phyloP scores from a whole-genome alignment of 2,113 vertebrate genomes.

The Hepsetus odoe region DNA sequence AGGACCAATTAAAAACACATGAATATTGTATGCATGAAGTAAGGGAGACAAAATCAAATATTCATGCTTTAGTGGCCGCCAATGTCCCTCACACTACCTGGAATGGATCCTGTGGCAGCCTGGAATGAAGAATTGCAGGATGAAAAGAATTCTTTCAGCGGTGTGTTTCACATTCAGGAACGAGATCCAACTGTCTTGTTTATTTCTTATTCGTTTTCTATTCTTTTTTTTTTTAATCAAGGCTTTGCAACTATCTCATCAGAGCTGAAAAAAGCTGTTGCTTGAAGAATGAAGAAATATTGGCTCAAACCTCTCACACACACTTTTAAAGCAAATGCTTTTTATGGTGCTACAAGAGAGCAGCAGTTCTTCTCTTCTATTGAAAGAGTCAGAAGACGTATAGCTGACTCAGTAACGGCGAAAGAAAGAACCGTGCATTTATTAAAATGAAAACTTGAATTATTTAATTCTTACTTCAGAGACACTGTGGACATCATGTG shows the following conservation, averaged over 20 bases:
- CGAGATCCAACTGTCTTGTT: background rate
- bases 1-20: conserved; percentile 11
- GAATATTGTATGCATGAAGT: background rate
- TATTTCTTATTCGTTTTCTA: background rate
- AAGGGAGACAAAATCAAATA: background rate
- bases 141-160: background rate
- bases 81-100: background rate
- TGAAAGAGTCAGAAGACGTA: background rate
- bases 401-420: too few relatives aligned
- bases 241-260: background rate
- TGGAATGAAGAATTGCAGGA: background rate
- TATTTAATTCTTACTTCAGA: too few relatives aligned
- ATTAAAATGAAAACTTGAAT: too few relatives aligned
- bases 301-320: background rate
- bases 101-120: background rate
- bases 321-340: background rate
- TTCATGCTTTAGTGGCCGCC: background rate
- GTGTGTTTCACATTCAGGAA: background rate
- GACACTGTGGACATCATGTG: too few relatives aligned
- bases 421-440: too few relatives aligned
- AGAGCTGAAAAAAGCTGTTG: background rate
- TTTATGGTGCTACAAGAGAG: background rate
- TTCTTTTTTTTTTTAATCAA: background rate
- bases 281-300: background rate
- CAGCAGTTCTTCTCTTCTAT: background rate